Conservation (phyloP, 2,113 vertebrate genomes). For the Paratilapia polleni region DNA sequence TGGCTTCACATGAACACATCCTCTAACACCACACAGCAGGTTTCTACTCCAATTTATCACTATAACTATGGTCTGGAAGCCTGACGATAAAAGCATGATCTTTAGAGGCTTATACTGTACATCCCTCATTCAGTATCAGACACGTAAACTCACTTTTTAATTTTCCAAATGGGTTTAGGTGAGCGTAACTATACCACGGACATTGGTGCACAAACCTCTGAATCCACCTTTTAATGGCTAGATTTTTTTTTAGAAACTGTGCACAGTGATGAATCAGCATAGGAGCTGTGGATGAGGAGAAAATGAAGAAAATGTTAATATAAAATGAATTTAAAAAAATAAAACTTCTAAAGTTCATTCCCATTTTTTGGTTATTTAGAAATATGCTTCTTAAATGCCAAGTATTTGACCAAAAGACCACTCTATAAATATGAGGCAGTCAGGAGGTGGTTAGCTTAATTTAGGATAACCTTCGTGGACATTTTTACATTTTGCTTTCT, state of each 20-base stretch:
- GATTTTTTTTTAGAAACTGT: background rate
- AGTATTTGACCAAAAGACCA: background rate
- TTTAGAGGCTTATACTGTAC: background rate
- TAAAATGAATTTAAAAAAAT: background rate
- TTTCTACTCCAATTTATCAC: constrained; percentile 22
- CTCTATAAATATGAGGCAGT: background rate
- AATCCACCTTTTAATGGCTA: background rate
- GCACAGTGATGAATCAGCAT: background rate
- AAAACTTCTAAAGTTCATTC: background rate
- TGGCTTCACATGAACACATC: constrained; percentile 3
- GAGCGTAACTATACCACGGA: background rate
- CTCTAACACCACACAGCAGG: background rate
- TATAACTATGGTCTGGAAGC: background rate
- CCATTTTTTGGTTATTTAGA: background rate
- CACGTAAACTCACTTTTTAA: constrained; percentile 22
- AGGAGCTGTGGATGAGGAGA: too few relatives aligned
- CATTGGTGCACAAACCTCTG: background rate
- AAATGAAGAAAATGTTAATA: background rate
- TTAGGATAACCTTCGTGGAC: background rate
- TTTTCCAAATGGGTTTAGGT: constrained; percentile 38
- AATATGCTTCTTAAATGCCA: background rate
- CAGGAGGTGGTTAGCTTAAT: background rate
- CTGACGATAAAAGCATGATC: background rate
- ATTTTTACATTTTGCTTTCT: background rate
- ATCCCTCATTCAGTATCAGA: constrained; percentile 7